A percentile compares a stretch with the other conserved stretches of the same genome.
Evolutionary conservation across 2,888 invertebrate genomes (phyloP).

Genomic region (Drosophila algonquin): DNA sequence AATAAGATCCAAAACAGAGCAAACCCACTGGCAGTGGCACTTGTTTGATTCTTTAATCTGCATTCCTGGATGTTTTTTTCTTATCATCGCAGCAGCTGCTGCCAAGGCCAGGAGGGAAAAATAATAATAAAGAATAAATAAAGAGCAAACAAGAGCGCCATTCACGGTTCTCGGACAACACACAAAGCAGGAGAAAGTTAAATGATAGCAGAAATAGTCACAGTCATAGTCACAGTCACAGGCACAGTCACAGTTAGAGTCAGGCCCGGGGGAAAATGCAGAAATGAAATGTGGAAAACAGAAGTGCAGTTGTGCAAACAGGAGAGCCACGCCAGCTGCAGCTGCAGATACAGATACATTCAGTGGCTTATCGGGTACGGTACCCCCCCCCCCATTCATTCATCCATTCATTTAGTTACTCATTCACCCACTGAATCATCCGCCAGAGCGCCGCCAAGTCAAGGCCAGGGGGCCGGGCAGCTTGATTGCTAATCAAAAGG

Average conservation of each 20-base stretch:
- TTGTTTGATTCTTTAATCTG: not conserved
- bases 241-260: not conserved
- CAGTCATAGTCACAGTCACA: not conserved
- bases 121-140: not conserved
- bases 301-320: not conserved
- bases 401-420: conserved; percentile 5
- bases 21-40: too few species aligned
- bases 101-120: not conserved
- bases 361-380: not conserved
- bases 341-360: not conserved
- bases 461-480: not conserved
- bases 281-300: not conserved
- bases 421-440: conserved; percentile 25
- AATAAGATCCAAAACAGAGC: too few species aligned
- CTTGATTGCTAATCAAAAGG: not conserved
- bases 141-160: not conserved
- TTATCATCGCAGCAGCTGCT: not conserved
- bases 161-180: not conserved
- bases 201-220: not conserved
- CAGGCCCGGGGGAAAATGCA: too few species aligned
- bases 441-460: not conserved
- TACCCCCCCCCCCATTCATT: not conserved
- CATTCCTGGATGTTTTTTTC: not conserved
- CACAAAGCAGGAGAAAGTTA: not conserved
- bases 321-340: not conserved